Conservation (phyloP, 1,140 invertebrate genomes). For the Pararge aegeria region DNA sequence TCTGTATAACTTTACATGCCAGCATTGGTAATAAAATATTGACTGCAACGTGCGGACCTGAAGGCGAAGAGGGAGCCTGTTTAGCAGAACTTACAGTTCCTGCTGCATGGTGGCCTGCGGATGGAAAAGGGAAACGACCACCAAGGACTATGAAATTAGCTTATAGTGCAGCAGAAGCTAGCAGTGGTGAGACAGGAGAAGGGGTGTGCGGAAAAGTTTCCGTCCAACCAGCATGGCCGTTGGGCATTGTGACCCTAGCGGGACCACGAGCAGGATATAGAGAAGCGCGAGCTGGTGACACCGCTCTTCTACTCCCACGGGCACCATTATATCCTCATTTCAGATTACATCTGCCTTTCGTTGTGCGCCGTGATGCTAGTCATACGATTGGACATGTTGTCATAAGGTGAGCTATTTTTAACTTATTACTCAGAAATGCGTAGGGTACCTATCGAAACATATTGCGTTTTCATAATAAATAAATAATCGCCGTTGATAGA, state of each 20-base stretch:
- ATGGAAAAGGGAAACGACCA: conserved; percentile 80
- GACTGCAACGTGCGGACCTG: conserved; percentile 91
- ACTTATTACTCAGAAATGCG: neutral
- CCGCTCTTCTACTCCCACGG: conserved; percentile 93
- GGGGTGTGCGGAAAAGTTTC: conserved; percentile 83
- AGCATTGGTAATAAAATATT: conserved; percentile 82
- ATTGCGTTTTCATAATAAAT: neutral
- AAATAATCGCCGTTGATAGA: neutral
- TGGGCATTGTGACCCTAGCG: conserved; percentile 86
- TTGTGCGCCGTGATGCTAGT: conserved; percentile 85
- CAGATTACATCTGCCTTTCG: conserved; percentile 92
- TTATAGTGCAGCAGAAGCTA: conserved; percentile 91
- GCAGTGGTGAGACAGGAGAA: conserved; percentile 83
- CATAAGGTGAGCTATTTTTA: conserved; percentile 84
- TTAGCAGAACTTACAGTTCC: conserved; percentile 90
- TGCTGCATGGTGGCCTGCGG: conserved; percentile 92
- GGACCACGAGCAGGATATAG: conserved; percentile 89
- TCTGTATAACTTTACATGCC: conserved; percentile 89
- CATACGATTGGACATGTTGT: conserved; percentile 88
- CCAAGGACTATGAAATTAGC: conserved; percentile 88
- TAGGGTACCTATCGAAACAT: neutral
- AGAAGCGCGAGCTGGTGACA: conserved; percentile 88
- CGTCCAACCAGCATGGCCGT: conserved; percentile 87
- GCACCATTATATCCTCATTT: conserved; percentile 92
- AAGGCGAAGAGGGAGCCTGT: conserved; percentile 93